These are phyloP conservation scores for Danio choprae DNA, from an alignment of 2,797 vertebrate species.

Conservation along the genomic window DNA sequence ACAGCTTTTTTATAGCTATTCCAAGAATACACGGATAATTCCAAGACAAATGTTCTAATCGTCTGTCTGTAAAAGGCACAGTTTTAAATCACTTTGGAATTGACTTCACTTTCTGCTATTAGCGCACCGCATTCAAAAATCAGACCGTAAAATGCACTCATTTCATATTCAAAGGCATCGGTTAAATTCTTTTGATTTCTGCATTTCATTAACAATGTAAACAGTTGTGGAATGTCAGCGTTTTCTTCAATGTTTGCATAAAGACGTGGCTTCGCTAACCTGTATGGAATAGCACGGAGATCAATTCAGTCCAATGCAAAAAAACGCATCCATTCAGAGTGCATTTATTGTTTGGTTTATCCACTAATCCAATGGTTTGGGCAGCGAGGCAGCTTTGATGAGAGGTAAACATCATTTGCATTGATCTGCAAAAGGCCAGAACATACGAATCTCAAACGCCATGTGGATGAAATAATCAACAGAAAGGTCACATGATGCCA, in stretches of 20 bases:
- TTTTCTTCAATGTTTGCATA: slow-evolving; percentile 14
- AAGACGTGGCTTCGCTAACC: background rate
- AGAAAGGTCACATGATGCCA: slow-evolving; percentile 37
- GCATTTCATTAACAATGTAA: slow-evolving; percentile 32
- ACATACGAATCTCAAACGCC: background rate
- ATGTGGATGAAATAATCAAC: slow-evolving; percentile 15
- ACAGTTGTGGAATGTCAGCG: slow-evolving; percentile 40
- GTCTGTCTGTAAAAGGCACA: background rate
- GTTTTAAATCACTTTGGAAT: slow-evolving; percentile 30
- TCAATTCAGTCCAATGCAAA: background rate
- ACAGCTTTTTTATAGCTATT: background rate
- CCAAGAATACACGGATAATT: background rate
- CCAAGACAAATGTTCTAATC: background rate
- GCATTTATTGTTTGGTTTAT: slow-evolving; percentile 25
- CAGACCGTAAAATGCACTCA: slow-evolving; percentile 2
- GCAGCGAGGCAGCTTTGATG: slow-evolving; percentile 20
- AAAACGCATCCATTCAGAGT: slow-evolving; percentile 4
- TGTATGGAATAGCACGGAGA: slow-evolving; percentile 6
- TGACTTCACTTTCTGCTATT: background rate
- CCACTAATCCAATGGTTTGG: slow-evolving; percentile 1
- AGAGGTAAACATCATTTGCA: slow-evolving; percentile 37
- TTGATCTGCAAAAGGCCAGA: slow-evolving; percentile 26
- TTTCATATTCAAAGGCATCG: slow-evolving; percentile 28
- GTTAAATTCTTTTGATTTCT: slow-evolving; percentile 10
- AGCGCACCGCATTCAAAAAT: slow-evolving; percentile 24